Conservation (phyloP, 2,888 invertebrate species). For the Caenorhabditis imperialis region DNA sequence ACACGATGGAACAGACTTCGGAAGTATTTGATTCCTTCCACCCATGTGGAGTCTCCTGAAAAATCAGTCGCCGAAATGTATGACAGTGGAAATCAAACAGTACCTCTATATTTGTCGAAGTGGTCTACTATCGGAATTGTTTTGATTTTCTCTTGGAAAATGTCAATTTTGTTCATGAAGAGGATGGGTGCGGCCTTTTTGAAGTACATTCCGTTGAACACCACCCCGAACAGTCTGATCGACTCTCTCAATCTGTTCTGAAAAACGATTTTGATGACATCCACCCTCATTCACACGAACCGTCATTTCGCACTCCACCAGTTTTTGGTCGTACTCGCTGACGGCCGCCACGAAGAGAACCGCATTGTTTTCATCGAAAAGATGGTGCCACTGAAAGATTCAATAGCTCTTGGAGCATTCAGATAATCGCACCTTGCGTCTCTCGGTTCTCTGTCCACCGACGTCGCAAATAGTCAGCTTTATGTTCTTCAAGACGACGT, state of each 20-base stretch:
- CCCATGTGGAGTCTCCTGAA: constrained; percentile 64
- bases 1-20: constrained; percentile 55
- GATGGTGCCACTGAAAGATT: constrained; percentile 71
- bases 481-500: constrained; percentile 67
- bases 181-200: constrained; percentile 71
- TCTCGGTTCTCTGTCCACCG: constrained; percentile 74
- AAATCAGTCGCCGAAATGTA: constrained; percentile 7
- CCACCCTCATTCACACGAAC: constrained; percentile 45
- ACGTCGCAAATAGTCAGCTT: constrained; percentile 67
- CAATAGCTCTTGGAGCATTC: background rate
- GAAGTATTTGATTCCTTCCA: constrained; percentile 62
- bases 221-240: constrained; percentile 66
- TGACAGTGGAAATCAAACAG: background rate
- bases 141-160: constrained; percentile 73
- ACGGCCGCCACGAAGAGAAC: constrained; percentile 74
- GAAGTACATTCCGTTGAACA: constrained; percentile 68
- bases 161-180: constrained; percentile 76
- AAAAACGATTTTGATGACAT: constrained; percentile 5
- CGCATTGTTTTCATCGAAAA: constrained; percentile 72
- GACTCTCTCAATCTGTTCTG: constrained; percentile 76
- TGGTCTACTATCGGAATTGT: constrained; percentile 56
- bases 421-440: constrained; percentile 56
- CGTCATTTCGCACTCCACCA: constrained; percentile 67
- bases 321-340: constrained; percentile 71
- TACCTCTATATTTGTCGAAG: constrained; percentile 68